Evolutionary conservation across 2,113 vertebrate species (phyloP).

Genomic region (Gadus macrocephalus): DNA sequence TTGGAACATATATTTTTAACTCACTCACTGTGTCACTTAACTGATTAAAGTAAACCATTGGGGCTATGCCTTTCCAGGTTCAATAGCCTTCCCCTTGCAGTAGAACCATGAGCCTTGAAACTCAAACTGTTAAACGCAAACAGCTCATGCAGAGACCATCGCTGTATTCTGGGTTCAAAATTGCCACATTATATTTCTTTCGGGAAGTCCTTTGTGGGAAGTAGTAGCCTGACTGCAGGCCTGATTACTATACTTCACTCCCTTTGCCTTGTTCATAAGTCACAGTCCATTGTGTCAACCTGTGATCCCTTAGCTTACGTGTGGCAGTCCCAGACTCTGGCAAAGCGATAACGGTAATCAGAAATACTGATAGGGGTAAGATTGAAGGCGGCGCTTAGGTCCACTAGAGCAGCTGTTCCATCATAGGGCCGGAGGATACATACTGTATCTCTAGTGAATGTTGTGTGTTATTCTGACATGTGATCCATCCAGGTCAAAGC

Average conservation of each 20-base stretch:
- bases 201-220: conserved; percentile 23
- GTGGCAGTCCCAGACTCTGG: conserved; percentile 17
- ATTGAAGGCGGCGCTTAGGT: conserved; percentile 35
- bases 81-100: conserved; percentile 5
- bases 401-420: conserved; percentile 45
- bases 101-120: not conserved
- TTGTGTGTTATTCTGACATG: no score
- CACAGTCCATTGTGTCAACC: conserved; percentile 27
- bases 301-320: conserved; percentile 33
- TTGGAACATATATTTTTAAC: no score
- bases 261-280: conserved; percentile 31
- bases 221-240: conserved; percentile 37
- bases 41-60: not conserved
- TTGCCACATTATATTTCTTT: conserved; percentile 38
- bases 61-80: not conserved
- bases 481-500: no score
- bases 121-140: not conserved
- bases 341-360: conserved; percentile 41
- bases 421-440: not conserved
- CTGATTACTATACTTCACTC: conserved; percentile 42
- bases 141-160: conserved; percentile 21
- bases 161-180: conserved; percentile 19
- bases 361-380: conserved; percentile 33
- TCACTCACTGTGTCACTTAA: no score
- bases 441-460: no score